phyloP scores from a whole-genome alignment of 2,797 vertebrate species.

The Rhodeus uyekii region DNA sequence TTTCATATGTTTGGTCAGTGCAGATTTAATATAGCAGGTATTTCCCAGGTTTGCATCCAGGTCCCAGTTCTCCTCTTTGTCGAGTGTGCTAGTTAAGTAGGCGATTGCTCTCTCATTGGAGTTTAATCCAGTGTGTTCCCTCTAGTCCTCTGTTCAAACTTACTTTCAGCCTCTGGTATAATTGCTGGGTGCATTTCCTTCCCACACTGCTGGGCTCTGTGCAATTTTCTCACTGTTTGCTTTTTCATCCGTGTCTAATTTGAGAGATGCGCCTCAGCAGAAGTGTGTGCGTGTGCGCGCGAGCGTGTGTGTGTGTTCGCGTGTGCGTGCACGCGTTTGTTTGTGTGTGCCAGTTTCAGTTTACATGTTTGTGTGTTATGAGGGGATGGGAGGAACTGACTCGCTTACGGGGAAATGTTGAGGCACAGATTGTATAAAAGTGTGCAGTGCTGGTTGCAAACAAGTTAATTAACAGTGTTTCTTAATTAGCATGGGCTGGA shows the following conservation, averaged over 20 bases:
- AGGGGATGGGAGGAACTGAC: slow-evolving; percentile 21
- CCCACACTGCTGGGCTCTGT: slow-evolving; percentile 44
- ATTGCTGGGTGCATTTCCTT: slow-evolving; percentile 50
- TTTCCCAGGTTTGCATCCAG: slow-evolving; percentile 9
- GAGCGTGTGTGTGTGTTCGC: not conserved
- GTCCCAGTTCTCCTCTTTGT: slow-evolving; percentile 23
- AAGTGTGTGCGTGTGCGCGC: not conserved
- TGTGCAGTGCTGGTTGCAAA: slow-evolving; percentile 52
- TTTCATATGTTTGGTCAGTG: slow-evolving; percentile 16
- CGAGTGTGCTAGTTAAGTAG: slow-evolving; percentile 37
- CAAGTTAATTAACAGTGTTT: slow-evolving; percentile 61
- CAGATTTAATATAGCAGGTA: slow-evolving; percentile 9
- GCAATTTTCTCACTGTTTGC: slow-evolving; percentile 58
- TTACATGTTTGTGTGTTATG: slow-evolving; percentile 17
- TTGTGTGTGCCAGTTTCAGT: not conserved
- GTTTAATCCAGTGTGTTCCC: slow-evolving; percentile 30
- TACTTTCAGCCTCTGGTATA: slow-evolving; percentile 48
- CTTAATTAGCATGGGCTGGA: slow-evolving; percentile 53
- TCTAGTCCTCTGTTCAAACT: slow-evolving; percentile 44
- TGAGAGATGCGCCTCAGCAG: slow-evolving; percentile 53
- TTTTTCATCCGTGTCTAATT: slow-evolving; percentile 60
- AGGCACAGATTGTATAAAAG: slow-evolving; percentile 49
- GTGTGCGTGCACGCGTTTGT: not conserved
- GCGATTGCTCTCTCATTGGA: slow-evolving; percentile 41
- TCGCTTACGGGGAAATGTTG: slow-evolving; percentile 48